phyloP scores from a whole-genome alignment of 2,113 vertebrate genomes.

The Falcunculus frontatus region DNA sequence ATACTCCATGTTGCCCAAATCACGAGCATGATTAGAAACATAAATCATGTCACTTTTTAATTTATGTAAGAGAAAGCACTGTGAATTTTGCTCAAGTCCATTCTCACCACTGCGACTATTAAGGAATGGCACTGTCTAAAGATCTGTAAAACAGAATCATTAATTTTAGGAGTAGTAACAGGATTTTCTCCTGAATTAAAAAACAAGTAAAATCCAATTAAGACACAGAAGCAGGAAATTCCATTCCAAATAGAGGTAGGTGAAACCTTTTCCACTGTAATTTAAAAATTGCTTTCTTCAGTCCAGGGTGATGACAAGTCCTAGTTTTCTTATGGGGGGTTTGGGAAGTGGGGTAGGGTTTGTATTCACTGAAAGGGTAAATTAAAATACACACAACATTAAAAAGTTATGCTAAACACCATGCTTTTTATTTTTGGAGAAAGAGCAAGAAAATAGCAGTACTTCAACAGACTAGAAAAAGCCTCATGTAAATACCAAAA shows the following conservation, averaged over 20 bases:
- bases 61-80: neutral
- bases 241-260: neutral
- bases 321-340: neutral
- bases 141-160: neutral
- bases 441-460: conserved; percentile 48
- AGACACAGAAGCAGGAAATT: neutral
- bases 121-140: neutral
- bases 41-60: neutral
- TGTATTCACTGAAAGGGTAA: neutral
- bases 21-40: neutral
- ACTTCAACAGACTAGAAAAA: conserved; percentile 43
- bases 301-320: neutral
- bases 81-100: neutral
- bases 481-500: conserved; percentile 33
- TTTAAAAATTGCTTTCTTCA: neutral
- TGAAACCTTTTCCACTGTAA: neutral
- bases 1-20: neutral
- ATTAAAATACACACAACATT: conserved; percentile 31
- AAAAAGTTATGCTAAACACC: conserved; percentile 32
- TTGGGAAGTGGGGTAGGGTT: neutral
- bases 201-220: neutral
- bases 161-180: neutral
- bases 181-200: neutral
- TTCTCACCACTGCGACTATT: neutral
- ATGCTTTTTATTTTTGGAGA: conserved; percentile 44